Evolutionary conservation across 2,113 vertebrate species (phyloP), one percentile per base, ranked within the genome.

Genomic region (Toxotes jaculatrix): DNA sequence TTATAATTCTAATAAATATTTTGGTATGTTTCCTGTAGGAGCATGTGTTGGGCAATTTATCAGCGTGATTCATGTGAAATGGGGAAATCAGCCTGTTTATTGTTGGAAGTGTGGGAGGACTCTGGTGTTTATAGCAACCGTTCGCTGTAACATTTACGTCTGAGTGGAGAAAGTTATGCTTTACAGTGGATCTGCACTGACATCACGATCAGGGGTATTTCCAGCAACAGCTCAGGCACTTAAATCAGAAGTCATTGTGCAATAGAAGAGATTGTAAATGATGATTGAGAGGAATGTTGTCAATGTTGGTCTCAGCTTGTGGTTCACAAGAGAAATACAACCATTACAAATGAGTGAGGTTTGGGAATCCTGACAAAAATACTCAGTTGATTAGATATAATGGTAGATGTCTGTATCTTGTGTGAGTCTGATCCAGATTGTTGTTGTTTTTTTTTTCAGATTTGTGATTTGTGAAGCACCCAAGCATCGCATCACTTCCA

Each of bases 171-270:
- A 85, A 67, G 59, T 77, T 80, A 40, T 56, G 55, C 60, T 70
- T 72, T n/a, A 4, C 34, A 70, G 31, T 75, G 77, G 76, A 83
- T 82, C 76, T 79, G 45, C 32, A n/a, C 40, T 88, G 74, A 85
- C 68, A 82, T 82, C 71, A 80, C 36, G 80, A 42, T 34, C 60
- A 51, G 51, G 75, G 67, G 60, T 86, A 82, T 89, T 86, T 89
- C 85, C 80, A 89, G 84, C 69, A 57, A 16, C 62, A 67, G 75
- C 75, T 74, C 45, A 27, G 56, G 9, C 56, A 75, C 64, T 77
- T 13, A 38, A 11, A 49, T 64, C 42, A 17, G 7, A 67, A 43
- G 27, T 31, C 62, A 42, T 57, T 68, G 66, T 77, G 47, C 67
- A 90, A 66, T 19, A 60, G 13, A 42, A 56, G 21, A 19, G 71